Percentiles rank a stretch among this genome's conserved stretches.
Conservation (phyloP, 2,888 invertebrate species). For the Nemotelus nigrinus region DNA sequence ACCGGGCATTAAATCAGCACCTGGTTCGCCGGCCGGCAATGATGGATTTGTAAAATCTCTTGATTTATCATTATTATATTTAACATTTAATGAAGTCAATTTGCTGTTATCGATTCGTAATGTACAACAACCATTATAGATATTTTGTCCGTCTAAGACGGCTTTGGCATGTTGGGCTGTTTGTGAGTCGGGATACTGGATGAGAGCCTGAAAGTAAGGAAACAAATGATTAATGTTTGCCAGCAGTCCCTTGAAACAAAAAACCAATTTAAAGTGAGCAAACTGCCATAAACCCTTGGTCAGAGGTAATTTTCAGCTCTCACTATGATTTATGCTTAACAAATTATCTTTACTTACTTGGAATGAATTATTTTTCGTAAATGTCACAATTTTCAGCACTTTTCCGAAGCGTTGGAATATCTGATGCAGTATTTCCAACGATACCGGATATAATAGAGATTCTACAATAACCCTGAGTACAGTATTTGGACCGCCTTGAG, state of each 20-base stretch:
- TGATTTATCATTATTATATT: conserved; percentile 99
- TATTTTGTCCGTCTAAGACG: conserved; percentile 97
- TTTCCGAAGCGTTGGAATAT: conserved; percentile 99
- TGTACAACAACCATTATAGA: conserved; percentile 99
- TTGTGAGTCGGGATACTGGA: conserved; percentile 97
- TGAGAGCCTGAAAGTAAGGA: conserved; percentile 93
- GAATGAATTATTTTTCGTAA: conserved; percentile 96
- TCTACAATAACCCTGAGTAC: conserved; percentile 98
- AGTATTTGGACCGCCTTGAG: conserved; percentile 87
- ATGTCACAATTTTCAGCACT: conserved; percentile 99
- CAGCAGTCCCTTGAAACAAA: neutral
- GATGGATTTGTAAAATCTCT: conserved; percentile 99
- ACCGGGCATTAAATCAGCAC: conserved; percentile 70
- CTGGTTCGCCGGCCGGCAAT: conserved; percentile 91
- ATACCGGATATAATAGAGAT: conserved; percentile 98
- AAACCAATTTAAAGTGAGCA: conserved; percentile 43
- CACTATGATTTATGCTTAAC: neutral
- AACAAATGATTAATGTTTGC: conserved; percentile 9
- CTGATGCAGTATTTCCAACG: conserved; percentile 95
- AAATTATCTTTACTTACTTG: conserved; percentile 58
- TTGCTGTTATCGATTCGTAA: conserved; percentile 99
- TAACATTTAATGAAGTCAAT: conserved; percentile 96
- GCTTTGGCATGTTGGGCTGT: conserved; percentile 97
- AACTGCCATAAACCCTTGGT: conserved; percentile 44
- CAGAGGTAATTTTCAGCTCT: neutral